Evolutionary conservation across 2,888 invertebrate species (phyloP).

Genomic region (Mimumesa dahlbomi): DNA sequence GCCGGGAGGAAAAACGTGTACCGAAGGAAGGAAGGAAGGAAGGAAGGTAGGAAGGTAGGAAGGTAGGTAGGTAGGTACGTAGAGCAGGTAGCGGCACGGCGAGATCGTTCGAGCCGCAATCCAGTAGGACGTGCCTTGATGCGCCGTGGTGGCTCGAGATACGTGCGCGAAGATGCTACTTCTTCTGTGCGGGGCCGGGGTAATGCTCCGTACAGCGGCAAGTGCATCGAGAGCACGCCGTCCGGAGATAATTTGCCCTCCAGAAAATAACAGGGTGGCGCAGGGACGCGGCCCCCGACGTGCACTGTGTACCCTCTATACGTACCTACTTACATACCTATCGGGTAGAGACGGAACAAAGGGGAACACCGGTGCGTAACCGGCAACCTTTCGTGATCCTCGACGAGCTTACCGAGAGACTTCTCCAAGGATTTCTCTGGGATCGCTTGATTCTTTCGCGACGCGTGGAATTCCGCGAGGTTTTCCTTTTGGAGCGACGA

Average conservation of each 20-base stretch:
- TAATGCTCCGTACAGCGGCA: conserved; percentile 66
- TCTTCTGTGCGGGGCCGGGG: conserved; percentile 73
- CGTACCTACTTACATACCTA: conserved; percentile 56
- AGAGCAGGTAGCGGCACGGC: conserved; percentile 68
- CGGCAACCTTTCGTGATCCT: neutral
- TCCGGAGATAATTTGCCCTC: conserved; percentile 75
- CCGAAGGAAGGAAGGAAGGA: neutral
- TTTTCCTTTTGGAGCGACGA: too few species aligned
- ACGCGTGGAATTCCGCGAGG: too few species aligned
- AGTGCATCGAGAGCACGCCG: conserved; percentile 75
- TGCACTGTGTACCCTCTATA: conserved; percentile 46
- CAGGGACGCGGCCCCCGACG: conserved; percentile 66
- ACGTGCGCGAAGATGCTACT: conserved; percentile 79
- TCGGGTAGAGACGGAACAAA: conserved; percentile 32
- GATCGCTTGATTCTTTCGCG: too few species aligned
- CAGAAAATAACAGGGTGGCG: conserved; percentile 78
- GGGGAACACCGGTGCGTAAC: neutral
- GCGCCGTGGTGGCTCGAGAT: conserved; percentile 77
- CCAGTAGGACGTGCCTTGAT: conserved; percentile 79
- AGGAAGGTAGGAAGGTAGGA: neutral
- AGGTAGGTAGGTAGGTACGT: conserved; percentile 30
- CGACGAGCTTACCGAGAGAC: neutral
- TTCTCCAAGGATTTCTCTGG: too few species aligned
- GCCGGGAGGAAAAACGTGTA: neutral
- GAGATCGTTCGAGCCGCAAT: conserved; percentile 76